phyloP scores from a whole-genome alignment of 1,140 invertebrate species.

The roundworm (Caenorhabditis elegans) region DNA sequence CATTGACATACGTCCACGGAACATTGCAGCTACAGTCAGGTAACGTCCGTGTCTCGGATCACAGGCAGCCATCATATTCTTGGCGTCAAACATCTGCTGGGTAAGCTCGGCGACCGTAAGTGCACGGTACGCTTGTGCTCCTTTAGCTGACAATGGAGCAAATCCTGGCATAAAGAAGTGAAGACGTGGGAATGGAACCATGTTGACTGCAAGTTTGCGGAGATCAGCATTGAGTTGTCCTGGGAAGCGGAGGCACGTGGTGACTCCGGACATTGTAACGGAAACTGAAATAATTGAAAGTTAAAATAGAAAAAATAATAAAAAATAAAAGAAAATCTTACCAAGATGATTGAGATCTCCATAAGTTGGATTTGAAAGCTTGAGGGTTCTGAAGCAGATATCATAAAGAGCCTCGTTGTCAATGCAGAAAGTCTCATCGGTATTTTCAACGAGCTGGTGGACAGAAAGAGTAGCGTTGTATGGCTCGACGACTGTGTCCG shows the following conservation, averaged over 20 bases:
- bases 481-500: slow-evolving; percentile 73
- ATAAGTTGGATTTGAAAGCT: slow-evolving; percentile 79
- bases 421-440: slow-evolving; percentile 79
- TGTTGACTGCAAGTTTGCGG: slow-evolving; percentile 89
- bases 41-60: slow-evolving; percentile 81
- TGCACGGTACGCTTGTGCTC: slow-evolving; percentile 71
- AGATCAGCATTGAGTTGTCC: slow-evolving; percentile 79
- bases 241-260: slow-evolving; percentile 73
- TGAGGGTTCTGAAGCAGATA: slow-evolving; percentile 79
- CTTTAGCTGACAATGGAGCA: slow-evolving; percentile 82
- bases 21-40: slow-evolving; percentile 90
- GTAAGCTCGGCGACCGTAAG: slow-evolving; percentile 86
- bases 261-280: slow-evolving; percentile 83
- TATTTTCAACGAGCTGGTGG: slow-evolving; percentile 76
- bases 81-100: slow-evolving; percentile 80
- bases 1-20: slow-evolving; percentile 70
- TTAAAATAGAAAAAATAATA: slow-evolving; percentile 70
- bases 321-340: slow-evolving; percentile 69
- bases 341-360: slow-evolving; percentile 76
- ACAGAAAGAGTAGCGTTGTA: slow-evolving; percentile 78
- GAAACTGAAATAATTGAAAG: slow-evolving; percentile 69
- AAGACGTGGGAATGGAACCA: slow-evolving; percentile 90
- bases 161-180: slow-evolving; percentile 98
- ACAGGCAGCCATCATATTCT: slow-evolving; percentile 89
- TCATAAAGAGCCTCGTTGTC: slow-evolving; percentile 82